phyloP scores from a whole-genome alignment of 53 echinoderm and acorn worm genomes.

The Apostichopus leukothele region DNA sequence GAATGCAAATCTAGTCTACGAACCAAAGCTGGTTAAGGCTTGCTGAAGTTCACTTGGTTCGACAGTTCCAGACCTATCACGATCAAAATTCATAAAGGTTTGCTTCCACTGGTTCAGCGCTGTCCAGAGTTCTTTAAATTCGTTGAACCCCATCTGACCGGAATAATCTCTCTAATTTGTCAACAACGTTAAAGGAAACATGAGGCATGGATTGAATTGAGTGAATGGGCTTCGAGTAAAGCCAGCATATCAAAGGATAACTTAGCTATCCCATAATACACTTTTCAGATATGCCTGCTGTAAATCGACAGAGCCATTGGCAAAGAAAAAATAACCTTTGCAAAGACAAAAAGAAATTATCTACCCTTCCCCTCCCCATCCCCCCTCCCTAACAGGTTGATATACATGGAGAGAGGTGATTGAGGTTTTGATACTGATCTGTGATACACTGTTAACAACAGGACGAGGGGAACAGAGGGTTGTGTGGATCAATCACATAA shows the following conservation, averaged over 20 bases:
- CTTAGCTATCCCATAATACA: neutral
- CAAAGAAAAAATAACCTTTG: neutral
- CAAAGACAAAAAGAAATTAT: neutral
- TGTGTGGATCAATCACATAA: no score
- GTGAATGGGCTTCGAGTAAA: no score
- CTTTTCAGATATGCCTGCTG: neutral
- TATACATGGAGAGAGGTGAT: no score
- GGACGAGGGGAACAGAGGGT: no score
- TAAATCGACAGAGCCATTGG: no score
- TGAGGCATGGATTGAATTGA: no score
- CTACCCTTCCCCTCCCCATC: no score
- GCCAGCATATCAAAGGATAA: neutral
- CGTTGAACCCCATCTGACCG: constrained; percentile 91
- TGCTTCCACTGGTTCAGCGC: constrained; percentile 89
- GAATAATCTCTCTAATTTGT: constrained; percentile 74
- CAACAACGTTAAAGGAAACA: constrained; percentile 34
- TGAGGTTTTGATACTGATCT: no score
- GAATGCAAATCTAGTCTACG: constrained; percentile 22
- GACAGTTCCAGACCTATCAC: constrained; percentile 82
- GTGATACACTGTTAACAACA: no score
- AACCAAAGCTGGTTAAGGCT: constrained; percentile 81
- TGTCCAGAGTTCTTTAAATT: constrained; percentile 95
- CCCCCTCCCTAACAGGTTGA: no score
- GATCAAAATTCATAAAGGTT: constrained; percentile 74
- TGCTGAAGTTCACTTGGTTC: constrained; percentile 70